phyloP scores from a whole-genome alignment of 2,888 invertebrate species.

The Eumacrocentrus americanus region DNA sequence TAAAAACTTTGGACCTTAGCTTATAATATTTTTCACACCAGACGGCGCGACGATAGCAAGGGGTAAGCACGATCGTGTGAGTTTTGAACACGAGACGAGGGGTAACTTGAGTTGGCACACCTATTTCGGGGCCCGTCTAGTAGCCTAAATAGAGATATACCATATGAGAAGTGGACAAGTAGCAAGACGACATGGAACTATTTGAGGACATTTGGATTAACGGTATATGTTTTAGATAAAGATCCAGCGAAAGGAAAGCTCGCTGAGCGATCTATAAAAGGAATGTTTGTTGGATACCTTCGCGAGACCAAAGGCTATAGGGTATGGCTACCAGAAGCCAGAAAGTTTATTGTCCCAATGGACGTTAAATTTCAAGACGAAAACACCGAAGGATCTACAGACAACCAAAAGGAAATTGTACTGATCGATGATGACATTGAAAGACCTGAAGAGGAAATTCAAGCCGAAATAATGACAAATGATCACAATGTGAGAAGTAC shows the following conservation, averaged over 20 bases:
- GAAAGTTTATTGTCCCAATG: conserved; percentile 4
- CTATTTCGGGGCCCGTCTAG: conserved; percentile 36
- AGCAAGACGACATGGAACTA: conserved; percentile 17
- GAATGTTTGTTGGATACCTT: conserved; percentile 18
- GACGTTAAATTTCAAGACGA: conserved; percentile 13
- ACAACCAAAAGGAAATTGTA: not conserved
- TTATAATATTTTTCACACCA: no score
- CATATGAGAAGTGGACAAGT: conserved; percentile 32
- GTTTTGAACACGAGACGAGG: no score
- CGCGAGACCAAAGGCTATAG: conserved; percentile 17
- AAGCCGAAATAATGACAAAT: not conserved
- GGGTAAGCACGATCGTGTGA: no score
- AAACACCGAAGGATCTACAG: not conserved
- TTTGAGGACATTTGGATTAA: conserved; percentile 14
- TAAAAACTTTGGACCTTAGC: no score
- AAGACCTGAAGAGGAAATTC: not conserved
- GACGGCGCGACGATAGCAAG: no score
- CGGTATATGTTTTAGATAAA: conserved; percentile 3
- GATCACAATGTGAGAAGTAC: not conserved
- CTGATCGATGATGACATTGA: not conserved
- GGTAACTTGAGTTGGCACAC: no score
- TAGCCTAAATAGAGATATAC: conserved; percentile 25
- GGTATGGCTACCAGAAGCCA: conserved; percentile 9
- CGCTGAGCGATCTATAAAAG: conserved; percentile 11
- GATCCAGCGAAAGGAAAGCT: conserved; percentile 18